Conservation (phyloP, 1,140 invertebrate species). For the Mercenaria mercenaria region DNA sequence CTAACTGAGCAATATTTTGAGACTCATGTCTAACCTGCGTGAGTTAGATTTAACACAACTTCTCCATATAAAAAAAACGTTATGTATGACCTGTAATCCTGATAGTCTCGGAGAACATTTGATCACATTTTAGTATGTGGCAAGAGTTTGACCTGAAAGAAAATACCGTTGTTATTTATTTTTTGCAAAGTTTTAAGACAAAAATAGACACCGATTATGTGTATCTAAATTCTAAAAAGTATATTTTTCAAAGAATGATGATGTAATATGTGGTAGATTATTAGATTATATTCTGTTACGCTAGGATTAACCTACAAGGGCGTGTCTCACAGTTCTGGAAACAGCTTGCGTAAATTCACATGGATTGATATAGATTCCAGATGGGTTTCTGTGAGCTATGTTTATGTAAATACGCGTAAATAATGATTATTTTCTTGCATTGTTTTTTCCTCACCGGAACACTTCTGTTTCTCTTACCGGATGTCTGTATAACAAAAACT, state of each 20-base stretch:
- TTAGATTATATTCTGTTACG: neutral
- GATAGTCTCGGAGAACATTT: too few relatives aligned
- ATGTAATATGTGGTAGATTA: neutral
- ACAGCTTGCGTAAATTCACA: neutral
- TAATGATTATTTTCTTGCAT: constrained; percentile 7
- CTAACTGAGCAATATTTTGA: too few relatives aligned
- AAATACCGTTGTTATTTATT: too few relatives aligned
- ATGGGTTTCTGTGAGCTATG: neutral
- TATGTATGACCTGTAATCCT: too few relatives aligned
- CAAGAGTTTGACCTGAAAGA: too few relatives aligned
- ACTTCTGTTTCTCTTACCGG: neutral
- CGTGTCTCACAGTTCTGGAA: neutral
- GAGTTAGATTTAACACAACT: too few relatives aligned
- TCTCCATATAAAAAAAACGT: too few relatives aligned
- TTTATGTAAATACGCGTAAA: constrained; percentile 2
- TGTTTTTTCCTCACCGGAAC: neutral
- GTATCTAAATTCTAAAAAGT: too few relatives aligned
- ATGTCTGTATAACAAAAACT: neutral
- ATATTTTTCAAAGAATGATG: neutral
- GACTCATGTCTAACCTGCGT: too few relatives aligned
- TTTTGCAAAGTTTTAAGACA: too few relatives aligned
- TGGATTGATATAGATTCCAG: neutral
- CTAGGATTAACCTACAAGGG: neutral
- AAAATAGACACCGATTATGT: too few relatives aligned
- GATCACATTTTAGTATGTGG: too few relatives aligned